phyloP scores from a whole-genome alignment of 2,113 vertebrate species.

The Tragelaphus buxtoni region DNA sequence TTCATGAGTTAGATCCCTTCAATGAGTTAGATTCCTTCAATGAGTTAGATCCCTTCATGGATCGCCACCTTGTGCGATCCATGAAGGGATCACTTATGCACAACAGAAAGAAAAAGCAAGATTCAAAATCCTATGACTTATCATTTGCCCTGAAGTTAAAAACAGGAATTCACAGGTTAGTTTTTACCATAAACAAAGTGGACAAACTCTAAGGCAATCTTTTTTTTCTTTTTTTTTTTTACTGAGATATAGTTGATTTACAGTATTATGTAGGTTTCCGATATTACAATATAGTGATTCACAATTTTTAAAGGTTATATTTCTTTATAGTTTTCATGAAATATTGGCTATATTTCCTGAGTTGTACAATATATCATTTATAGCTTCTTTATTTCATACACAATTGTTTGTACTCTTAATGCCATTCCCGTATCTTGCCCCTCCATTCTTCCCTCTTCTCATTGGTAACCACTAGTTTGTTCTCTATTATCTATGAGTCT shows the following conservation, averaged over 20 bases:
- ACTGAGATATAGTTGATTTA: not conserved
- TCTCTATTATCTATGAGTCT: not conserved
- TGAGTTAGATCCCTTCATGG: no score
- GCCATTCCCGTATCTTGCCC: not conserved
- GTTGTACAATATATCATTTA: not conserved
- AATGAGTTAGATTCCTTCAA: no score
- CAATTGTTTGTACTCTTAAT: not conserved
- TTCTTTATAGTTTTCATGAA: not conserved
- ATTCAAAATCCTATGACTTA: slow-evolving; percentile 33
- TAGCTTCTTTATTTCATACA: not conserved
- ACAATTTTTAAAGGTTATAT: not conserved
- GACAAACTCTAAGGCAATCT: slow-evolving; percentile 29
- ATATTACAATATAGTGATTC: not conserved
- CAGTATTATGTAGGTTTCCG: not conserved
- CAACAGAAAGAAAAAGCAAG: not conserved
- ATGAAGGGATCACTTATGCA: not conserved
- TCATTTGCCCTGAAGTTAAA: slow-evolving; percentile 21
- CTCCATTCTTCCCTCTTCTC: not conserved
- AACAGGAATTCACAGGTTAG: not conserved
- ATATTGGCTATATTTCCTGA: not conserved
- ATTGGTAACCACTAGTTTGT: not conserved
- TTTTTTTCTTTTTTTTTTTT: not conserved
- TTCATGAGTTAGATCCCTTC: no score
- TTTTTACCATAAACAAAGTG: slow-evolving; percentile 20
- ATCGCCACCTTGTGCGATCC: not conserved